phyloP scores from a whole-genome alignment of 2,113 vertebrate species.

The Pedetes capensis region DNA sequence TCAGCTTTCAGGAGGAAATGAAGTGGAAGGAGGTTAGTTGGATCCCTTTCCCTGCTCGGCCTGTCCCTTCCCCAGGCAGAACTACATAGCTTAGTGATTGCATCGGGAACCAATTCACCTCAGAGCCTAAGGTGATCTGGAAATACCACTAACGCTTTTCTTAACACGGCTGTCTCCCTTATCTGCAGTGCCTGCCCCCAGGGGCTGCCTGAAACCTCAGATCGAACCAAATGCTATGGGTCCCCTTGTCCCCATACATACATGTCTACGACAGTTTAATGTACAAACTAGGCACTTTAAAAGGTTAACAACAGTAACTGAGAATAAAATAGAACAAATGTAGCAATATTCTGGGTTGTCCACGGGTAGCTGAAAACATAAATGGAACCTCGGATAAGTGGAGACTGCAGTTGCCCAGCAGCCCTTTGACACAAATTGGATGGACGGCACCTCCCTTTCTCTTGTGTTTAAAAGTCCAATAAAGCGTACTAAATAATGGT shows the following conservation, averaged over 20 bases:
- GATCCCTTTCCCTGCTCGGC: slow-evolving; percentile 59
- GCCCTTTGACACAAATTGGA: background rate
- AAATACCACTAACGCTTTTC: slow-evolving; percentile 25
- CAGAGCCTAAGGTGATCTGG: background rate
- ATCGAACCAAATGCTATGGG: no score
- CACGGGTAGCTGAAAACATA: background rate
- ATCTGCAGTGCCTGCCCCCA: background rate
- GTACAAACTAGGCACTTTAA: background rate
- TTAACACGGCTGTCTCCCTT: background rate
- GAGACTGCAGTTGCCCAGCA: background rate
- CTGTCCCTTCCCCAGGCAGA: slow-evolving; percentile 54
- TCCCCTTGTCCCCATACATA: background rate
- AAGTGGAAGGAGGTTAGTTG: slow-evolving; percentile 93
- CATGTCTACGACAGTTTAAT: background rate
- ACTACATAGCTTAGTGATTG: background rate
- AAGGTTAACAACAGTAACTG: background rate
- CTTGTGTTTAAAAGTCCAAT: background rate
- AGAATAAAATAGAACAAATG: background rate
- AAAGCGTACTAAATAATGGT: background rate
- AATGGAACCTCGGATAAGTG: background rate
- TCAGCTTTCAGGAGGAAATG: slow-evolving; percentile 90
- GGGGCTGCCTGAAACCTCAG: background rate
- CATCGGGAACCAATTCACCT: fast-evolving
- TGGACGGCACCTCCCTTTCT: background rate
- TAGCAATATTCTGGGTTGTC: background rate